Evolutionary conservation across 2,113 vertebrate genomes (phyloP), one percentile per base, ranked within the genome.

Genomic region (Terrapene triunguis): DNA sequence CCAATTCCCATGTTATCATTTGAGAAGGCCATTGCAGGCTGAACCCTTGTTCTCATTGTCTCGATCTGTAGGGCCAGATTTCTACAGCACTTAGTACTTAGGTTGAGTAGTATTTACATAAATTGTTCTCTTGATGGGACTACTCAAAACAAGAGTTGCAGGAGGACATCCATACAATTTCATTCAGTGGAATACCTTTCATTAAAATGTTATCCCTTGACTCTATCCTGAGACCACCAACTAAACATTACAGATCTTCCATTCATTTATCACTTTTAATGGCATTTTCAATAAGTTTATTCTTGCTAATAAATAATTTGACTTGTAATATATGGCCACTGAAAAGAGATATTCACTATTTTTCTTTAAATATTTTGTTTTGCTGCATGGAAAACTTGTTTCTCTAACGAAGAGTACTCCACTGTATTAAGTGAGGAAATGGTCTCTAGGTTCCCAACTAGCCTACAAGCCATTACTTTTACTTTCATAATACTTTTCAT

Each of bases 391-490:
- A 25, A 12, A 94, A 3, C 24, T 44, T 89, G 35, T 93, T 80
- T 89, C 83, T 88, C 53, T 93, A 12, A 19, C 80, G 21, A 92
- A 87, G 62, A 83, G 5, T 90, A 83, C 10, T 85, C 87, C 44
- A 6, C n/a, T 85, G 50, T 81, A 87, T 29, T 57, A 86, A 93
- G 57, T 50, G 86, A 88, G 53, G 65, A 83, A 95, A 95, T 19
- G 38, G 94, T 89, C 94, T 69, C 35, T 94, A 80, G 16, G 85
- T 96, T 94, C 76, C 50, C 59, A 91, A 94, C 22, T 24, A 92
- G n/a, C 50, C 53, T 85, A 22, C 88, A 96, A 87, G 5, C 22
- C 65, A 92, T 91, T 95, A 81, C 47, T 69, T 87, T 32, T n/a
- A 57, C 22, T 91, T 25, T 87, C 53, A 80, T 59, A 84, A 44